Conservation (phyloP, 2,797 vertebrate genomes). For the Lepidocolaptes lacrymiger region DNA sequence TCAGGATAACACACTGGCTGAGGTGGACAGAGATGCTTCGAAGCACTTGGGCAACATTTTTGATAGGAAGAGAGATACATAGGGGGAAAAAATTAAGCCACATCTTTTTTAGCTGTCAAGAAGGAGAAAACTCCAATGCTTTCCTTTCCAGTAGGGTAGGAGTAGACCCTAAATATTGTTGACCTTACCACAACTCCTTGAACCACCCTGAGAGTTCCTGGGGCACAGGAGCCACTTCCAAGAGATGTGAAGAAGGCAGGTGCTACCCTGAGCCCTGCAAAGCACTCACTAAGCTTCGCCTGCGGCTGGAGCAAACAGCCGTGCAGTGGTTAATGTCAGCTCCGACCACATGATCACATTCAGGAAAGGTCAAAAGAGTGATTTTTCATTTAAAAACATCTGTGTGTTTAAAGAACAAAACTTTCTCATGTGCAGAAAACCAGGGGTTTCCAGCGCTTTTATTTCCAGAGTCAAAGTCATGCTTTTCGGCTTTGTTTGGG, state of each 20-base stretch:
- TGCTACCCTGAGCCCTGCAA: not conserved
- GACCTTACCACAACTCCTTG: not conserved
- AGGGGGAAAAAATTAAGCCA: not conserved
- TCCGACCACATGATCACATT: constrained; percentile 57
- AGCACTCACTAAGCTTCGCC: not conserved
- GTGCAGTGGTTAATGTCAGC: constrained; percentile 63
- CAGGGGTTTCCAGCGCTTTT: constrained; percentile 51
- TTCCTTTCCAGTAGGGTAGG: not conserved
- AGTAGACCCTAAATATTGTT: not conserved
- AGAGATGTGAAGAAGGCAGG: not conserved
- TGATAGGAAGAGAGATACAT: not conserved
- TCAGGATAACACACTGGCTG: not conserved
- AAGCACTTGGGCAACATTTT: not conserved
- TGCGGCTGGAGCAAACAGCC: not conserved
- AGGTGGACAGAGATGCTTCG: not conserved
- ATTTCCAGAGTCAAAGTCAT: constrained; percentile 31
- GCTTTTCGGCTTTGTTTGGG: constrained; percentile 22
- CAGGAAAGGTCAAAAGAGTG: constrained; percentile 75
- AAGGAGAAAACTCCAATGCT: accelerated
- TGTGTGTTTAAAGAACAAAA: constrained; percentile 73
- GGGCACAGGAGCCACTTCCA: not conserved
- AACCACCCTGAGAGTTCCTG: accelerated
- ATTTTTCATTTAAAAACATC: constrained; percentile 78
- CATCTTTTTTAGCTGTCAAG: not conserved
- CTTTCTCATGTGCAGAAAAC: constrained; percentile 75